Conservation (phyloP, 2,797 vertebrate species). For the Aldrovandia affinis region DNA sequence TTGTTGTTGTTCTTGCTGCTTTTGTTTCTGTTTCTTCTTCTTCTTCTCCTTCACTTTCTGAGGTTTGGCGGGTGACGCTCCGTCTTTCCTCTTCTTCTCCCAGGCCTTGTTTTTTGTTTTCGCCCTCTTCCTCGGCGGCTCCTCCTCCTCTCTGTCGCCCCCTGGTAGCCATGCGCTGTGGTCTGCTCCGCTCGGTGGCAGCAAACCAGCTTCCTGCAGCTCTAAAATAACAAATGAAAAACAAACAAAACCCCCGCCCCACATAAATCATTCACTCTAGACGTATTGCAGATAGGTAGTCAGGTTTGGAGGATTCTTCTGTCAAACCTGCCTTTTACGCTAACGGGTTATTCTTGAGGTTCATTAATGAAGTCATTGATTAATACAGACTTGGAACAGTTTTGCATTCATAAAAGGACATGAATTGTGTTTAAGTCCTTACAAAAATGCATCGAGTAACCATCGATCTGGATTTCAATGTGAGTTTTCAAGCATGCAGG, state of each 20-base stretch:
- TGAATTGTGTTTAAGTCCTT: too few species aligned
- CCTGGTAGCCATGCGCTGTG: constrained; percentile 36
- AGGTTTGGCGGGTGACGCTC: neutral
- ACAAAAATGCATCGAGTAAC: too few species aligned
- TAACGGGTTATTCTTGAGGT: neutral
- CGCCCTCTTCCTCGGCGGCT: constrained; percentile 63
- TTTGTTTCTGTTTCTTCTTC: neutral
- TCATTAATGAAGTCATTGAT: too few species aligned
- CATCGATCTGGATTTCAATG: too few species aligned
- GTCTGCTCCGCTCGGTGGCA: neutral
- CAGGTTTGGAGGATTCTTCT: neutral
- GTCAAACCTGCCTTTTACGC: neutral
- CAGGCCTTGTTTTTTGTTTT: constrained; percentile 44
- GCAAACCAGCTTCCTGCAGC: constrained; percentile 53
- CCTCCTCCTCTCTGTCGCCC: constrained; percentile 5
- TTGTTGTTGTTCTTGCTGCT: neutral
- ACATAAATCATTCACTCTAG: constrained; percentile 11
- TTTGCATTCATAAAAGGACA: neutral
- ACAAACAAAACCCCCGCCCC: neutral
- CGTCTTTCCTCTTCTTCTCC: constrained; percentile 16
- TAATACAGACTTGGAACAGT: too few species aligned
- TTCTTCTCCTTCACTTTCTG: constrained; percentile 52
- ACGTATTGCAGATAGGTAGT: constrained; percentile 23
- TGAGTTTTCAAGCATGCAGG: too few species aligned
- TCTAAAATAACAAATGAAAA: constrained; percentile 51